Conservation (phyloP, 2,888 invertebrate species). For the Syritta pipiens region DNA sequence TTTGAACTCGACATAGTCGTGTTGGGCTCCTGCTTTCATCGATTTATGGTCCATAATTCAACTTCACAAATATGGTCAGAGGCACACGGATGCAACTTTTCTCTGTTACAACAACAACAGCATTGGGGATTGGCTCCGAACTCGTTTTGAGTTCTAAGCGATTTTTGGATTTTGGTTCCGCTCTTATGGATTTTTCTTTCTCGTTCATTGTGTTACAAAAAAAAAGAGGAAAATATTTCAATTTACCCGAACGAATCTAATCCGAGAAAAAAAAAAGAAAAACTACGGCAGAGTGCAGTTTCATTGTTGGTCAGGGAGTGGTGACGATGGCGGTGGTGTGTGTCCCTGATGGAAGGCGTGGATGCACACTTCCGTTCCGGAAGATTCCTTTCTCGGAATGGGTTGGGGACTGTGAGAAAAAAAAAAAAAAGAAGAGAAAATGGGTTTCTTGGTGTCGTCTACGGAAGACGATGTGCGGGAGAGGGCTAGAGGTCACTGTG, state of each 20-base stretch:
- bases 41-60: constrained; percentile 64
- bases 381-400: constrained; percentile 29
- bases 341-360: constrained; percentile 2
- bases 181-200: neutral
- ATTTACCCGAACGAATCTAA: no score
- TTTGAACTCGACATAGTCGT: constrained; percentile 47
- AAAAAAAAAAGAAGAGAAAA: neutral
- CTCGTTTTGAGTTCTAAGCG: constrained; percentile 53
- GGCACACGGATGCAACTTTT: constrained; percentile 39
- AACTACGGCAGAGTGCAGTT: neutral
- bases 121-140: no score
- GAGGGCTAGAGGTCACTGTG: constrained; percentile 1
- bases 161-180: constrained; percentile 3
- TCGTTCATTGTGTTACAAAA: no score
- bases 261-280: no score
- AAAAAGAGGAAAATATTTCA: no score
- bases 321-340: neutral
- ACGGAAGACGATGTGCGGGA: no score
- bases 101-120: neutral
- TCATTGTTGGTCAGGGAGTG: neutral
- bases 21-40: constrained; percentile 21
- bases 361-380: constrained; percentile 35
- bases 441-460: no score
- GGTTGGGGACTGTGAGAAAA: neutral
- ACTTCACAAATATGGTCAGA: constrained; percentile 56